Percentiles rank a stretch among this genome's conserved stretches.
Evolutionary conservation across 92 coral and sea anemone species (phyloP).

Genomic region (Blastomussa wellsi): DNA sequence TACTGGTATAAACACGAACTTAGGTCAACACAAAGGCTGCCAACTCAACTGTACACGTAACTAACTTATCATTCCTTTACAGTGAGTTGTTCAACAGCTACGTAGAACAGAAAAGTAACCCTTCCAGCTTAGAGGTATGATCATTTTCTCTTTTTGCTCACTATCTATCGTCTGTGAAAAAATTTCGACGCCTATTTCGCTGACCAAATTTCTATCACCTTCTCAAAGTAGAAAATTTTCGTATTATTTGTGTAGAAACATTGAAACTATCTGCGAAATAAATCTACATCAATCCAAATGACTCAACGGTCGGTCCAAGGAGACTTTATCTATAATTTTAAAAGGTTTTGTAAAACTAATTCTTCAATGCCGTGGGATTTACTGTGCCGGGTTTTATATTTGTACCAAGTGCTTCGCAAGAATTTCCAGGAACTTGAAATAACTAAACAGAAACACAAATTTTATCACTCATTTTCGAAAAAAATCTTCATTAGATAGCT

Average conservation of each 20-base stretch:
- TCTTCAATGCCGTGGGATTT: not conserved
- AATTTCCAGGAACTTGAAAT: not conserved
- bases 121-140: not conserved
- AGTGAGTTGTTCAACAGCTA: not conserved
- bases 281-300: not conserved
- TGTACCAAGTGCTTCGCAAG: not conserved
- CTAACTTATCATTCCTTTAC: not conserved
- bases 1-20: constrained; percentile 4
- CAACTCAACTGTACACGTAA: not conserved
- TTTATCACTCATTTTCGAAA: too few species aligned
- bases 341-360: not conserved
- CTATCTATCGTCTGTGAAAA: not conserved
- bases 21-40: not conserved
- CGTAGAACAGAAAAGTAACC: not conserved
- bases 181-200: not conserved
- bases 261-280: not conserved
- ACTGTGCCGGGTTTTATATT: not conserved
- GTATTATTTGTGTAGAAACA: not conserved
- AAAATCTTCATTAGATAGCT: too few species aligned
- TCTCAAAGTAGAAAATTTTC: too few species aligned
- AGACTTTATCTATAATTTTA: too few species aligned
- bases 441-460: not conserved
- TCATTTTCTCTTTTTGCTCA: not conserved
- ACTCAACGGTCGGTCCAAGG: too few species aligned
- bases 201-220: not conserved